Percentiles rank a stretch among this genome's conserved stretches.
Evolutionary conservation across 53 echinoderm and acorn worm species (phyloP).

Genomic region (Apostichopus leukothele): DNA sequence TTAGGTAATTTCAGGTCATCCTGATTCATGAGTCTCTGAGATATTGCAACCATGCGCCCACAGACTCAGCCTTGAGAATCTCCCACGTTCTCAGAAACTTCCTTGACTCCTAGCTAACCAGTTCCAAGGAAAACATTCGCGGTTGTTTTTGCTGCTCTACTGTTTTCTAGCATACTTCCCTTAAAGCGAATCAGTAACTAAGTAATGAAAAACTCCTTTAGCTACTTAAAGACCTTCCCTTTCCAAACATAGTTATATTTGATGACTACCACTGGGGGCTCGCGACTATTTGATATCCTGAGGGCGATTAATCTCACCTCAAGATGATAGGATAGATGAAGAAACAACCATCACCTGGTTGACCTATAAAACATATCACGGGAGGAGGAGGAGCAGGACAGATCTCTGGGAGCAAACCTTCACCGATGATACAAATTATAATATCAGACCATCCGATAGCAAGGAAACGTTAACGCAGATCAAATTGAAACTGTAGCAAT

Average conservation of each 20-base stretch:
- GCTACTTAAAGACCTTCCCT: constrained; percentile 48
- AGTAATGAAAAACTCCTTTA: constrained; percentile 48
- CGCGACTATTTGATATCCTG: constrained; percentile 19
- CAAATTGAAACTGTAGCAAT: too few relatives aligned
- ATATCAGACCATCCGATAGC: neutral
- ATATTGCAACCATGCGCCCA: constrained; percentile 22
- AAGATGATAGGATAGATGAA: neutral
- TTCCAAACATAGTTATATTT: constrained; percentile 40
- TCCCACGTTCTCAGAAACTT: constrained; percentile 31
- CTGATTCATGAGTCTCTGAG: neutral
- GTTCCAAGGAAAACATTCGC: constrained; percentile 42
- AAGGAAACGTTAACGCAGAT: neutral
- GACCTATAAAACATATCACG: constrained; percentile 42
- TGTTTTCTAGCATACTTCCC: constrained; percentile 15
- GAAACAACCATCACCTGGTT: constrained; percentile 41
- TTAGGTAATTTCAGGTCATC: constrained; percentile 38
- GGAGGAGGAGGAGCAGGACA: neutral
- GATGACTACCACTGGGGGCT: constrained; percentile 48
- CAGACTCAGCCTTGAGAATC: constrained; percentile 38
- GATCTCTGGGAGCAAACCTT: neutral
- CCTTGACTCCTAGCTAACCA: constrained; percentile 39
- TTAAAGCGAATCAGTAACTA: constrained; percentile 36
- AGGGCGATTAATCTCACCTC: constrained; percentile 23
- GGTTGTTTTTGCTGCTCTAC: constrained; percentile 35
- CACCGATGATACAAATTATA: constrained; percentile 1